These are phyloP conservation scores for Geodia barretti DNA, from an alignment of 37 sponge, comb jelly and placozoan species.

Conservation along the genomic window DNA sequence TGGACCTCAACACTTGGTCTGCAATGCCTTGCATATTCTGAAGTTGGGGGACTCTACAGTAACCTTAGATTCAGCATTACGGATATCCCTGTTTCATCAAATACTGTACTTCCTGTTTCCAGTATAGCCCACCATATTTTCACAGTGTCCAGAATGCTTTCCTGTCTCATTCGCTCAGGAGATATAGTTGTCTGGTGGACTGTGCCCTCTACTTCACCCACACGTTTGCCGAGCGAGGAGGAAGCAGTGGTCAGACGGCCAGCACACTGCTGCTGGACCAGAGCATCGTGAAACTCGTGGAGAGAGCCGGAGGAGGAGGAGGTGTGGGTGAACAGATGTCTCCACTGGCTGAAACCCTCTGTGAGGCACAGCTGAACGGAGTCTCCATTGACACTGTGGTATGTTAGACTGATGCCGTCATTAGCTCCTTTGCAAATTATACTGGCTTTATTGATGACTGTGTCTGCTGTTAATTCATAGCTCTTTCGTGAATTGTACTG, in stretches of 20 bases:
- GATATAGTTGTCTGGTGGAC: constrained; percentile 59
- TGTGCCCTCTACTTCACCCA: constrained; percentile 80
- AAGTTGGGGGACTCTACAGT: too few species aligned
- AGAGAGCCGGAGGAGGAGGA: too few species aligned
- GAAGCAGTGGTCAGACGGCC: constrained; percentile 6
- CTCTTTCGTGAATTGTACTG: too few species aligned
- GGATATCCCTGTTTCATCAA: not conserved
- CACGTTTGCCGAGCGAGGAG: not conserved
- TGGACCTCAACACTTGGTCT: constrained; percentile 69
- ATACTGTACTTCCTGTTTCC: too few species aligned
- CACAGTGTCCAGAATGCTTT: not conserved
- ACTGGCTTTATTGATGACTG: too few species aligned
- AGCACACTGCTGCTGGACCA: constrained; percentile 71
- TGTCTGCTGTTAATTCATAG: too few species aligned
- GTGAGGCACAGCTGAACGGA: constrained; percentile 7
- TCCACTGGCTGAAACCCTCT: constrained; percentile 3
- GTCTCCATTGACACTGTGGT: constrained; percentile 29
- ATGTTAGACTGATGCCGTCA: not conserved
- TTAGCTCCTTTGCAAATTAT: too few species aligned
- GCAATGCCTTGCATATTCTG: not conserved
- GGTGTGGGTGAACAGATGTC: not conserved
- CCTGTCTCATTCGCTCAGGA: constrained; percentile 31
- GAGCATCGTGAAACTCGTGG: not conserved
- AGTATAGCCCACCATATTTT: too few species aligned
- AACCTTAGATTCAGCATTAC: too few species aligned